Evolutionary conservation across 2,113 vertebrate genomes (phyloP).

Genomic region (Trematocara nigrifrons): DNA sequence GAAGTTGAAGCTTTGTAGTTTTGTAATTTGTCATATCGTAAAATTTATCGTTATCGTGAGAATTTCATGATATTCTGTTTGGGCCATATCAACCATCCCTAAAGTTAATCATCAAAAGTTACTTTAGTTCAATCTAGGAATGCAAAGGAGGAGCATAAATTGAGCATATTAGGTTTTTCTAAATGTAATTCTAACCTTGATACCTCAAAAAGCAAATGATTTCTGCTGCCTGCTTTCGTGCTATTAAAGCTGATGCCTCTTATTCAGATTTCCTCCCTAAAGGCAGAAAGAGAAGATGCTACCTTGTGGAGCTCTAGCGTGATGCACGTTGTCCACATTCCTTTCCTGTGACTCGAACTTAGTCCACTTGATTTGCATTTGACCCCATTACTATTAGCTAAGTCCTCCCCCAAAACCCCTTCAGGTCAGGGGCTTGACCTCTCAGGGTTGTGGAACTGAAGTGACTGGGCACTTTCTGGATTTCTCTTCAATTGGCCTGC

Average conservation of each 20-base stretch:
- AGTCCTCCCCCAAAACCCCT: conserved; percentile 16
- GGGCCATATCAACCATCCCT: background rate
- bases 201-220: background rate
- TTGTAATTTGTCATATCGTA: background rate
- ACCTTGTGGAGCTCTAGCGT: background rate
- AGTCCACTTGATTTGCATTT: conserved; percentile 39
- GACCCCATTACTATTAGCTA: background rate
- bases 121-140: background rate
- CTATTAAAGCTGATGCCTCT: background rate
- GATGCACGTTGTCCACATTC: conserved; percentile 35
- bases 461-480: conserved; percentile 19
- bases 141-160: background rate
- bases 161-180: background rate
- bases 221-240: background rate
- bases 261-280: background rate
- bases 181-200: background rate
- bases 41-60: background rate
- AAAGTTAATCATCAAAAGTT: background rate
- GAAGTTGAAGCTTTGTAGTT: background rate
- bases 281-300: background rate
- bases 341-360: background rate
- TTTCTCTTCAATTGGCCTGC: conserved; percentile 28
- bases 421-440: conserved; percentile 41
- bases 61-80: background rate
- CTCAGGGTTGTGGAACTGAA: conserved; percentile 14